Conservation (phyloP, 2,113 vertebrate species). For the Coryphaenoides rupestris region DNA sequence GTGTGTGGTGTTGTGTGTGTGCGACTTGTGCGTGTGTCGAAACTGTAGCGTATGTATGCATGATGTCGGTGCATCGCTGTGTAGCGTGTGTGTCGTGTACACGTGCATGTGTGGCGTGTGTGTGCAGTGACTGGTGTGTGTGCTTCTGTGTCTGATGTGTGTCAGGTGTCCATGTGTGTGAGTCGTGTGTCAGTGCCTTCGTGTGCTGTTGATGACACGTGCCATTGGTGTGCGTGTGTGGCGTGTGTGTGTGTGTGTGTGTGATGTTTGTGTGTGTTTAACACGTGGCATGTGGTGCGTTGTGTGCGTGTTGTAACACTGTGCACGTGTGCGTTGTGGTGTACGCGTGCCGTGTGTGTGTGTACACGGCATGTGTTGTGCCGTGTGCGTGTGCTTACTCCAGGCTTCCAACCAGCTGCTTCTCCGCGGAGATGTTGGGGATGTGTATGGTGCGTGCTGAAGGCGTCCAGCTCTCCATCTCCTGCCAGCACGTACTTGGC, state of each 20-base stretch:
- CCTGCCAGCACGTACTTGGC: slow-evolving; percentile 92
- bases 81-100: too few relatives aligned
- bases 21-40: too few relatives aligned
- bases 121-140: too few relatives aligned
- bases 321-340: neutral
- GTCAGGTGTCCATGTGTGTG: too few relatives aligned
- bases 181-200: neutral
- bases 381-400: slow-evolving; percentile 63
- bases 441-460: slow-evolving; percentile 94
- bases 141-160: too few relatives aligned
- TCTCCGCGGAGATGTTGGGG: slow-evolving; percentile 86
- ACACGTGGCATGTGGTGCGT: neutral
- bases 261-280: too few relatives aligned
- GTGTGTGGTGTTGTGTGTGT: too few relatives aligned
- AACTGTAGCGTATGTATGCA: too few relatives aligned
- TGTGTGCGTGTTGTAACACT: neutral
- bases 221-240: neutral
- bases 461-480: slow-evolving; percentile 94
- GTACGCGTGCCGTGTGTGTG: neutral
- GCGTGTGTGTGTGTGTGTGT: neutral
- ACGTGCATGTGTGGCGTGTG: too few relatives aligned
- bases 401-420: slow-evolving; percentile 87
- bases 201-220: neutral
- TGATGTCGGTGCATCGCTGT: too few relatives aligned
- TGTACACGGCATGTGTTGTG: neutral